Conservation (phyloP, 2,113 vertebrate genomes). For the Poeciliopsis occidentalis region DNA sequence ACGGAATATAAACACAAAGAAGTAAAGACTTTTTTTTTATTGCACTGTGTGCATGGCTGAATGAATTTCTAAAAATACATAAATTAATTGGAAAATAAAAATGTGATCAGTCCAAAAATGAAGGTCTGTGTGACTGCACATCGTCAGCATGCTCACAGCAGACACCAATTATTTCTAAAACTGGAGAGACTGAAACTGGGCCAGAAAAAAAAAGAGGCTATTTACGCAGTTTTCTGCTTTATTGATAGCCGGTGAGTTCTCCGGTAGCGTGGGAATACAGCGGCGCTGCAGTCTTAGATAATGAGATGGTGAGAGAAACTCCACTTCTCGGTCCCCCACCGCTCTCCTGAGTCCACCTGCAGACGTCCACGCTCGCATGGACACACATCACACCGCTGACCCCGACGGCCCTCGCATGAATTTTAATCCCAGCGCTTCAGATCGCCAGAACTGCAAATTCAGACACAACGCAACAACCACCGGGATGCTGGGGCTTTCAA, state of each 20-base stretch:
- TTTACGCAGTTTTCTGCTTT: conserved; percentile 17
- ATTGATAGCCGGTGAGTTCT: neutral
- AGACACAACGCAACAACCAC: conserved; percentile 48
- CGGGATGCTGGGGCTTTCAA: conserved; percentile 12
- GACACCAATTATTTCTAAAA: conserved; percentile 6
- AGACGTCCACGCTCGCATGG: conserved; percentile 5
- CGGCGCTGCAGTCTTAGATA: neutral
- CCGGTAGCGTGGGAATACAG: neutral
- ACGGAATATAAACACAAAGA: neutral
- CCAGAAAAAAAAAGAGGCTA: neutral
- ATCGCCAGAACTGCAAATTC: conserved; percentile 50
- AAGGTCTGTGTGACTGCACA: neutral
- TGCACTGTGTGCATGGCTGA: neutral
- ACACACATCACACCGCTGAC: conserved; percentile 1
- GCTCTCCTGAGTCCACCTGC: neutral
- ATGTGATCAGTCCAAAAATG: neutral
- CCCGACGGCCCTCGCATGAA: conserved; percentile 26
- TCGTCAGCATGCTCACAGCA: neutral
- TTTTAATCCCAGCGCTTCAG: conserved; percentile 41
- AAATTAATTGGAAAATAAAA: neutral
- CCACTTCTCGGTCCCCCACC: neutral
- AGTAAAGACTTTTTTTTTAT: neutral
- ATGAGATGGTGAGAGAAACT: neutral
- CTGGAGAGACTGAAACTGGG: neutral
- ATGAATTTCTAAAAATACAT: no score